Percentiles rank a stretch among this genome's conserved stretches.
These are phyloP conservation scores for Brachionus paranguensis DNA, from an alignment of 1,140 invertebrate genomes.

Conservation along the genomic window DNA sequence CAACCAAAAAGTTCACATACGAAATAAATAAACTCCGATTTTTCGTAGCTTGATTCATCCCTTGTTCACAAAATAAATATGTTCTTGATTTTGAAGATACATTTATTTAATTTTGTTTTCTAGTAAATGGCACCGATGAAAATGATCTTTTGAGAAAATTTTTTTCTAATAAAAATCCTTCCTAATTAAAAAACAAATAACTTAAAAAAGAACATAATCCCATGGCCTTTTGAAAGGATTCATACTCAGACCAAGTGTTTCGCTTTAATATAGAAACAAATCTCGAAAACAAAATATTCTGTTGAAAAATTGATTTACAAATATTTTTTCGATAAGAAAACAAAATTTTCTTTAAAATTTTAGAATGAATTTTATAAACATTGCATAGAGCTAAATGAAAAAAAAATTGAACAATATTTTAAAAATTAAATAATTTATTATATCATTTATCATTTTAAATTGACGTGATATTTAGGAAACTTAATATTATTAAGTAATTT, in stretches of 20 bases:
- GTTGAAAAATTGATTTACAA: no score
- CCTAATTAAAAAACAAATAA: background rate
- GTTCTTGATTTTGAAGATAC: no score
- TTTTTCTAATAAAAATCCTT: no score
- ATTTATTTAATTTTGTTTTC: no score
- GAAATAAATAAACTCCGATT: background rate
- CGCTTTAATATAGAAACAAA: no score
- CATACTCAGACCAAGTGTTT: background rate
- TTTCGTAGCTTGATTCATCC: background rate
- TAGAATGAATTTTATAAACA: background rate
- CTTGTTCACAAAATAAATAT: no score
- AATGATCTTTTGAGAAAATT: no score
- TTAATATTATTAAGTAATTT: background rate
- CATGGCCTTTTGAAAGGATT: background rate
- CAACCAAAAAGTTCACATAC: background rate
- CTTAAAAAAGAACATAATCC: background rate
- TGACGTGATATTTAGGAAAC: background rate
- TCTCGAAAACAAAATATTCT: no score
- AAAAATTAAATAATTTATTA: background rate
- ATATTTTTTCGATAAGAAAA: background rate
- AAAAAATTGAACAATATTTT: background rate
- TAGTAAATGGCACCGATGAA: no score
- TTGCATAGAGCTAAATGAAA: no score
- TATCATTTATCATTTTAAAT: background rate
- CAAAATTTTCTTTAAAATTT: background rate